phyloP scores from a whole-genome alignment of 2,888 invertebrate genomes.

The Cosmopolites sordidus region DNA sequence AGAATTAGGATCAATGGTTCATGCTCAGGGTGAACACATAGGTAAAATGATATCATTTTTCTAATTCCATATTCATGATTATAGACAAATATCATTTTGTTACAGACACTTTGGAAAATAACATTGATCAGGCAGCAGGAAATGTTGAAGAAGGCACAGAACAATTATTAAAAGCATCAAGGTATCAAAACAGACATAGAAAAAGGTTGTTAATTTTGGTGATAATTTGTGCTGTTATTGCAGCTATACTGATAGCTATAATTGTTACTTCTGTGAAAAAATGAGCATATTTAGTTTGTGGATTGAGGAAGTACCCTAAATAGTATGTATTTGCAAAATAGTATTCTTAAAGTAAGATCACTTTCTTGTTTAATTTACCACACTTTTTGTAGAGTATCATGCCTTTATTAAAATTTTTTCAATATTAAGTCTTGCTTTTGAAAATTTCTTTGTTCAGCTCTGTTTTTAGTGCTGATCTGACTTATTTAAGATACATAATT shows the following conservation, averaged over 20 bases:
- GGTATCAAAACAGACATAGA: constrained; percentile 72
- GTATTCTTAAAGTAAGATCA: no score
- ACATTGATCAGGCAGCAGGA: constrained; percentile 69
- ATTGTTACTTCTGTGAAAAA: constrained; percentile 40
- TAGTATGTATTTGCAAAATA: no score
- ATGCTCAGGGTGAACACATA: constrained; percentile 66
- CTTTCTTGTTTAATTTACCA: no score
- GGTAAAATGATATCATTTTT: no score
- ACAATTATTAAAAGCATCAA: constrained; percentile 75
- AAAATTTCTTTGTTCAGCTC: no score
- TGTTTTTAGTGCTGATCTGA: no score
- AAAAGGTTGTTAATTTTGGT: constrained; percentile 70
- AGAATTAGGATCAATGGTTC: constrained; percentile 66
- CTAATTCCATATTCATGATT: no score
- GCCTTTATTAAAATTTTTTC: no score
- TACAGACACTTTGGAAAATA: constrained; percentile 77
- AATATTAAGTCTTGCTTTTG: no score
- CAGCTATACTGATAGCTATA: constrained; percentile 65
- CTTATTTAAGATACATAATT: no score
- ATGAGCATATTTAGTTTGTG: background rate
- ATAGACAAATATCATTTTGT: constrained; percentile 16
- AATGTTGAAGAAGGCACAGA: constrained; percentile 76
- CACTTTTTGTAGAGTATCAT: no score
- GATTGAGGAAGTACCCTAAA: no score
- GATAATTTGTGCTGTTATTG: constrained; percentile 62